Evolutionary conservation across 1,140 invertebrate species (phyloP).

Genomic region (Nasonia longicornis): DNA sequence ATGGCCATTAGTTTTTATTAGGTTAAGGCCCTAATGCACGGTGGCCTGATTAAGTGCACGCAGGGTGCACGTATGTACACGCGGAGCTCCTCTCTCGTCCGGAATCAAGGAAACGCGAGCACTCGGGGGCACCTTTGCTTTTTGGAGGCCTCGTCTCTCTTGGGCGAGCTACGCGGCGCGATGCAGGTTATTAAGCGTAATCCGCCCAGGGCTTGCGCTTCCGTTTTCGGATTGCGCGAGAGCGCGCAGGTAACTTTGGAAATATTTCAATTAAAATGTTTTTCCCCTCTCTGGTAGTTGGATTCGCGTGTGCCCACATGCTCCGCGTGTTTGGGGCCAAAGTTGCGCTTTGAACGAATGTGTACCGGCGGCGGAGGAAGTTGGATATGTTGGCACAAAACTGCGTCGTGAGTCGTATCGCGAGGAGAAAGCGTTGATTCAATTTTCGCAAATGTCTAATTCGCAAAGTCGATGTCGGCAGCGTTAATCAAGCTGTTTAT

Average conservation of each 20-base stretch:
- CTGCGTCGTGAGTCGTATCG: no score
- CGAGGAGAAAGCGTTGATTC: no score
- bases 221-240: no score
- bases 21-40: background rate
- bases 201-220: background rate
- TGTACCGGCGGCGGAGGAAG: no score
- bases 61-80: background rate
- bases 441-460: no score
- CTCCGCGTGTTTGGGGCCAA: background rate
- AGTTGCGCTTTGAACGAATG: background rate
- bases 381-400: no score
- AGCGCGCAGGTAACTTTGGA: background rate
- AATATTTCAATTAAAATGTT: background rate
- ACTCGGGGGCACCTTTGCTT: background rate
- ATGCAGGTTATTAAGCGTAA: background rate
- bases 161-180: no score
- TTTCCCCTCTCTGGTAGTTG: background rate
- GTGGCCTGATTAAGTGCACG: no score
- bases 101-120: background rate
- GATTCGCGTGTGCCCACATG: background rate
- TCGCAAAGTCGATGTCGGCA: no score
- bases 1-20: conserved; percentile 20
- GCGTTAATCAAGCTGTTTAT: no score
- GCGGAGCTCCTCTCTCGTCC: no score
- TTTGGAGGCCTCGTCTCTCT: background rate